Evolutionary conservation across 2,797 vertebrate genomes (phyloP).

Genomic region (Merluccius polli): DNA sequence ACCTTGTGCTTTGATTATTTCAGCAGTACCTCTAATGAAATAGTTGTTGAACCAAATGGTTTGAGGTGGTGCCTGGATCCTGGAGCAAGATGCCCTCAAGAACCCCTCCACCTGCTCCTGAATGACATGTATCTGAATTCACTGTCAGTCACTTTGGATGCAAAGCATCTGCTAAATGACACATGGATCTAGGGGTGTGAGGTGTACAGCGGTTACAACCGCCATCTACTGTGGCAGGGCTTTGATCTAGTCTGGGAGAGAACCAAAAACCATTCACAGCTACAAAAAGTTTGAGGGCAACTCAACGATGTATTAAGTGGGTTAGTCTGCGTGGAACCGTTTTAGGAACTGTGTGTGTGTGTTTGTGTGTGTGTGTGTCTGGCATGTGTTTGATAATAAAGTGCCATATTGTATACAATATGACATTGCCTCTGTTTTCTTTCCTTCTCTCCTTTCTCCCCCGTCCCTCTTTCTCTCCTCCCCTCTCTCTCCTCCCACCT

Average conservation of each 20-base stretch:
- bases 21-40: background rate
- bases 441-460: background rate
- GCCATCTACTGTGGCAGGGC: background rate
- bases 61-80: too few species aligned
- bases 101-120: too few species aligned
- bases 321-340: background rate
- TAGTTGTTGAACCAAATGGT: too few species aligned
- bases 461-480: slow-evolving; percentile 13
- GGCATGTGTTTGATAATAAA: slow-evolving; percentile 37
- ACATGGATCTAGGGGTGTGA: background rate
- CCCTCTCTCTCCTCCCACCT: slow-evolving; percentile 18
- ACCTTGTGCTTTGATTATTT: background rate
- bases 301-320: background rate
- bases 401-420: slow-evolving; percentile 17
- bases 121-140: too few species aligned
- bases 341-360: background rate
- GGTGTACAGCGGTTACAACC: too few species aligned
- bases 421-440: background rate
- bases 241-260: too few species aligned
- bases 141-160: background rate
- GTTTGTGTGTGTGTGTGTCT: background rate
- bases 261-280: background rate
- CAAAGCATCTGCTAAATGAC: background rate
- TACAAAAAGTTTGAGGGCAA: background rate
- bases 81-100: too few species aligned